Evolutionary conservation across 2,888 invertebrate species (phyloP).

Genomic region (Troglohyphantes excavatus): DNA sequence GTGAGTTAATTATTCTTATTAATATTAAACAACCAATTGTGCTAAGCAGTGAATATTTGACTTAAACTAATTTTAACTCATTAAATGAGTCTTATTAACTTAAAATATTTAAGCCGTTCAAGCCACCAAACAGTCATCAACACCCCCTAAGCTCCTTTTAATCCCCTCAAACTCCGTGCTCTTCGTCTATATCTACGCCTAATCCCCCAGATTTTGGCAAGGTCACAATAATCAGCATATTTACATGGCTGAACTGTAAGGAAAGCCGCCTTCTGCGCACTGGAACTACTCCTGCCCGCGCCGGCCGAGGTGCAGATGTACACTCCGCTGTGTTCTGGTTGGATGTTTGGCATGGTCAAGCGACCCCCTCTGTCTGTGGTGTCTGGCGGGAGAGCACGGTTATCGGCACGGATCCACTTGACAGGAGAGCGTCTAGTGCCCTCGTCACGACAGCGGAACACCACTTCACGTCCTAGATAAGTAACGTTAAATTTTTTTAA

Average conservation of each 20-base stretch:
- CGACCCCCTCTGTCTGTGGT: constrained; percentile 90
- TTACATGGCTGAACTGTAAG: constrained; percentile 90
- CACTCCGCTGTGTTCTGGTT: constrained; percentile 89
- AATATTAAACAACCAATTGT: too few relatives aligned
- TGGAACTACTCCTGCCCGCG: constrained; percentile 86
- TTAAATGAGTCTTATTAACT: too few relatives aligned
- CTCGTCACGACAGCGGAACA: constrained; percentile 95
- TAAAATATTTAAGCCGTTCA: too few relatives aligned
- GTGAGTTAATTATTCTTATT: too few relatives aligned
- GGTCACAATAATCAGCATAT: constrained; percentile 82
- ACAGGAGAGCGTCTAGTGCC: constrained; percentile 90
- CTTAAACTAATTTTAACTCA: too few relatives aligned
- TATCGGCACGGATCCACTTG: constrained; percentile 88
- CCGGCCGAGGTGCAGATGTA: constrained; percentile 92
- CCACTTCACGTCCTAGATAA: constrained; percentile 91
- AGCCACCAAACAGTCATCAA: too few relatives aligned
- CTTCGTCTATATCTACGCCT: constrained; percentile 36
- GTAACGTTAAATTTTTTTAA: too few relatives aligned
- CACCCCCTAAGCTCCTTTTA: too few relatives aligned
- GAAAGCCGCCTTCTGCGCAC: constrained; percentile 85
- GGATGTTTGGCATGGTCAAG: constrained; percentile 91
- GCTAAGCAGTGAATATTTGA: too few relatives aligned
- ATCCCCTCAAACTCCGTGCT: neutral
- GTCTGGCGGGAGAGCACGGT: constrained; percentile 89
- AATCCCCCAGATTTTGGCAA: constrained; percentile 76